Evolutionary conservation across 2,113 vertebrate species (phyloP).

Genomic region (Eira barbara): DNA sequence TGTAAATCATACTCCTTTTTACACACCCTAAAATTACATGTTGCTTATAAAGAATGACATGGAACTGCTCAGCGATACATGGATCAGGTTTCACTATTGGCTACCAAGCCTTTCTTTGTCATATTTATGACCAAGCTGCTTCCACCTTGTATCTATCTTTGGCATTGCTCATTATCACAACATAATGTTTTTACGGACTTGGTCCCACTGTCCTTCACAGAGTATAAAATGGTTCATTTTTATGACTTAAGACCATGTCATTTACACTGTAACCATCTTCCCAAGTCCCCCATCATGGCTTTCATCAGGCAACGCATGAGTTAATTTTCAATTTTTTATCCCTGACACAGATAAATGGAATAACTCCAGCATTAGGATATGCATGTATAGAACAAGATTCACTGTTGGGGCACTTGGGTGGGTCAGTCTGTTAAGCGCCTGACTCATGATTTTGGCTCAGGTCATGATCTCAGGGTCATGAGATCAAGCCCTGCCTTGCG

Average conservation of each 20-base stretch:
- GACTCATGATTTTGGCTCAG: background rate
- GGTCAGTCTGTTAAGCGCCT: background rate
- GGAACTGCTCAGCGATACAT: background rate
- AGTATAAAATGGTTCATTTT: background rate
- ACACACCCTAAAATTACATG: background rate
- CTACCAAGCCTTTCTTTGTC: background rate
- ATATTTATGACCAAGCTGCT: background rate
- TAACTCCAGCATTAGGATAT: background rate
- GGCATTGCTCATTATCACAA: background rate
- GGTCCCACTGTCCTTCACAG: background rate
- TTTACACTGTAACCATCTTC: background rate
- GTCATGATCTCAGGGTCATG: background rate
- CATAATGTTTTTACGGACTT: slow-evolving; percentile 4
- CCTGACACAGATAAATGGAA: background rate
- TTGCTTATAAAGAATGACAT: background rate
- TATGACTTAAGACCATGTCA: slow-evolving; percentile 21
- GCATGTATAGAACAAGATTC: background rate
- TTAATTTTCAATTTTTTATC: slow-evolving; percentile 43
- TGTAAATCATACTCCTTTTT: background rate
- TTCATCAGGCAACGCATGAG: background rate
- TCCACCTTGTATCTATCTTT: background rate
- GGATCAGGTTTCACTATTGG: background rate
- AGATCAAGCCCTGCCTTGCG: background rate
- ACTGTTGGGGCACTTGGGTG: background rate
- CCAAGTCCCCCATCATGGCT: background rate